Conservation (phyloP, 2,888 invertebrate species). For the Watsonalla cultraria region DNA sequence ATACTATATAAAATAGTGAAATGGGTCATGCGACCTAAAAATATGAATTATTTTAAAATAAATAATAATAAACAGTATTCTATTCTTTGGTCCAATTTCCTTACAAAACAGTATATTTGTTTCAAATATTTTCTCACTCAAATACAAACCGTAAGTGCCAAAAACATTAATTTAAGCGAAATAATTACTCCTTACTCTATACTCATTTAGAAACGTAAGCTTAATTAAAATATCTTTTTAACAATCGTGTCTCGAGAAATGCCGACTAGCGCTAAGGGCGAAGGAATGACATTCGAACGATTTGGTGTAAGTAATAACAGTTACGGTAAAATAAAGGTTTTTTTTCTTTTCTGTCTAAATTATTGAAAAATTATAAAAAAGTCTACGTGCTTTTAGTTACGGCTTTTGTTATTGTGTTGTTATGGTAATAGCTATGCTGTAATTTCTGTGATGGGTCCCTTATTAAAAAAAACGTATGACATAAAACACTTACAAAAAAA, state of each 20-base stretch:
- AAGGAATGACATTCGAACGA: conserved; percentile 36
- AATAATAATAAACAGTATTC: no score
- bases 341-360: background rate
- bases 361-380: no score
- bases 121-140: background rate
- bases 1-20: no score
- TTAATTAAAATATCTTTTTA: conserved; percentile 67
- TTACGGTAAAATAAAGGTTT: background rate
- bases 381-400: no score
- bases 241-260: conserved; percentile 60
- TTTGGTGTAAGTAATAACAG: background rate
- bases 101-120: background rate
- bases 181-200: conserved; percentile 23
- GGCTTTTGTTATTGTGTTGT: no score
- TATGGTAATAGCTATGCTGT: no score
- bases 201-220: conserved; percentile 55
- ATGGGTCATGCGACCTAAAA: no score
- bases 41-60: no score
- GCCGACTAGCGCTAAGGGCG: conserved; percentile 52
- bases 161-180: conserved; percentile 7
- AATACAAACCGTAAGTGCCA: background rate
- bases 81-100: background rate
- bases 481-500: no score
- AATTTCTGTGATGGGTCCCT: no score
- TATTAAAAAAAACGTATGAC: no score